Evolutionary conservation across 2,888 invertebrate species (phyloP), one percentile per base, ranked within the genome.

Genomic region (Baccha elongata): DNA sequence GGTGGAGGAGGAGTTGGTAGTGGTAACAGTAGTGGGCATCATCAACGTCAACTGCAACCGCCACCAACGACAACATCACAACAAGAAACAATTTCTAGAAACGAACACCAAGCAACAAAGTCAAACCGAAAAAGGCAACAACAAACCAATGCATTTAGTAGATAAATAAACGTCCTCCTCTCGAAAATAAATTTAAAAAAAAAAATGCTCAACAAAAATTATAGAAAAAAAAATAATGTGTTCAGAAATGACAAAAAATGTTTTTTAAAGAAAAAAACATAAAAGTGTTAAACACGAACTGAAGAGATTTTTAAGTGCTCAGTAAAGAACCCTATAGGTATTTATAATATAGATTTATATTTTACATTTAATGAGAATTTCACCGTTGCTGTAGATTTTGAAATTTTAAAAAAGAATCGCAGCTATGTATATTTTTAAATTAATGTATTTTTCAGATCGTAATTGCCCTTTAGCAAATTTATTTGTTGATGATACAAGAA

Each of bases 71-170:
- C 15, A 1, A 40, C 23, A 15, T 15, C 44, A 60, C 75, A 73
- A 68, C 79, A 75, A 71, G 81, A 81, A 65, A 73, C 72, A 72
- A 76, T 68, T 83, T 83, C 83, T 83, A 78, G 83, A 68, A 76
- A 17, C 83, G 83, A 83, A 83, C 83, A 83, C 83, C 83, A 75
- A 67, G 29, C 13, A 64, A 76, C 58, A 55, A 83, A 76, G 42
- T 76, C 76, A 58, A 76, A 78, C 48, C 75, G 78, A 52, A 78
- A 68, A 78, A 58, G 64, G 44, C 83, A 76, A 67, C 81, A 76
- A 68, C 64, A 35, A 46, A 83, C 50, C 55, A 58, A 68, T 69
- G 76, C 83, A 83, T 83, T 83, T 76, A 73, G 35, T 73, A 83
- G 78, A 83, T 83, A 78, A 83, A 83, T 83, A 78, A 83, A 78